Conservation (phyloP, 2,113 vertebrate species). For the Siniperca chuatsi region DNA sequence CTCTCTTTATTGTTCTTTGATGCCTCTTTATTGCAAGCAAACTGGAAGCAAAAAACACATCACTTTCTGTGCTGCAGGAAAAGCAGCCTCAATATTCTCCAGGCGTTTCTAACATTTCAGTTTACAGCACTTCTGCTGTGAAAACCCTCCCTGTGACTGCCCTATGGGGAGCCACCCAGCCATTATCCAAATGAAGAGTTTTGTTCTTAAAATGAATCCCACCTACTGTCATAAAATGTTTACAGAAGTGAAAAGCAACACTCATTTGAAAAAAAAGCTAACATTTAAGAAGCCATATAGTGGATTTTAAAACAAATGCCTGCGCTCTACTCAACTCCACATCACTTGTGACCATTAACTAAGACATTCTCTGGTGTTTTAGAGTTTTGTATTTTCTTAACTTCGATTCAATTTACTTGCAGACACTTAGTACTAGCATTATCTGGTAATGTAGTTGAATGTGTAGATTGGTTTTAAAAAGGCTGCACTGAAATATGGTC, state of each 20-base stretch:
- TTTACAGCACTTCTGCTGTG: neutral
- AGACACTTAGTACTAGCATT: neutral
- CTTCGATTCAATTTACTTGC: neutral
- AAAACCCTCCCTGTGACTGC: neutral
- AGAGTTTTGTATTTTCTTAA: neutral
- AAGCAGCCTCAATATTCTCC: neutral
- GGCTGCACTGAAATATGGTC: too few species aligned
- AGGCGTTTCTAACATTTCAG: neutral
- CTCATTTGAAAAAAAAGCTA: too few species aligned
- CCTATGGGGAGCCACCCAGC: constrained; percentile 2
- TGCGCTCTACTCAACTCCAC: neutral
- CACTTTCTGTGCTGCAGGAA: neutral
- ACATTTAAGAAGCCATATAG: neutral
- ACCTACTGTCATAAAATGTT: constrained; percentile 16
- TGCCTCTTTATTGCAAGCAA: neutral
- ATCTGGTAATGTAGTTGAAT: neutral
- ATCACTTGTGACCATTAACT: neutral
- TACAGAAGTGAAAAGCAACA: neutral
- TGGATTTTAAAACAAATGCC: neutral
- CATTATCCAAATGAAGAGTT: constrained; percentile 30
- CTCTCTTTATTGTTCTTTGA: neutral
- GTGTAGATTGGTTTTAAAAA: too few species aligned
- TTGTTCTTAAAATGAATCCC: neutral
- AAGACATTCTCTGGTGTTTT: neutral
- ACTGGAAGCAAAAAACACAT: neutral